Evolutionary conservation across 2,888 invertebrate species (phyloP), one percentile per base, ranked within the genome.

Genomic region (Ernsta delagoae): DNA sequence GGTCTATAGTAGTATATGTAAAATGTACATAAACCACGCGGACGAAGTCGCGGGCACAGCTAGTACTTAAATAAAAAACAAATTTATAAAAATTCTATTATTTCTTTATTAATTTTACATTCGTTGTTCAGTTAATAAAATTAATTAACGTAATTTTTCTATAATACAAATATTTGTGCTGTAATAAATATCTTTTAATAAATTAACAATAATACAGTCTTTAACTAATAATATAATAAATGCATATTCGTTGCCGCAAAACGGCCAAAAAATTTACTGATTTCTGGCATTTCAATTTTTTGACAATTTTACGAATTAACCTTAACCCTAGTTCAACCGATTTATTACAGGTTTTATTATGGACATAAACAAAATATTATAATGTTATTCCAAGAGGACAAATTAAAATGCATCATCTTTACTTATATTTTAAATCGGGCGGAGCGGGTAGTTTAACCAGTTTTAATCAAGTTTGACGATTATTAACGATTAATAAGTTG

Each of bases 181-280:
- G 50, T 34, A 77, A 78, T 82, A 85, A 81, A 85, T 81, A 83
- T 84, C 6, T 78, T 84, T 77, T 81, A 80, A 79, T 84, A 84
- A 84, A 83, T 86, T 87, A 89, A 86, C 86, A 86, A 85, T 83
- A 83, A 73, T 36, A 89, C 89, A 90, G 89, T 89, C 89, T 86
- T 85, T 83, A 77, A 75, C 76, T 72, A 76, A 74, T 74, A 24
- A 24, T 74, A 73, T n/a, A n/a, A n/a, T n/a, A n/a, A 71, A 71
- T 70, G 64, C 41, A 68, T 36, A 45, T 61, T 61, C 54, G 11
- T 67, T 7, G 71, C 80, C 80, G 82, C 81, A 89, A 89, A 89
- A 89, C 89, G 79, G 89, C 86, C 89, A 39, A 43, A 43, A 41
- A 41, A 41, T 41, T 41, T 43, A 86, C 85, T 71, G 31, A 57